phyloP scores from a whole-genome alignment of 1,140 invertebrate genomes.

The Drosophila sucinea region DNA sequence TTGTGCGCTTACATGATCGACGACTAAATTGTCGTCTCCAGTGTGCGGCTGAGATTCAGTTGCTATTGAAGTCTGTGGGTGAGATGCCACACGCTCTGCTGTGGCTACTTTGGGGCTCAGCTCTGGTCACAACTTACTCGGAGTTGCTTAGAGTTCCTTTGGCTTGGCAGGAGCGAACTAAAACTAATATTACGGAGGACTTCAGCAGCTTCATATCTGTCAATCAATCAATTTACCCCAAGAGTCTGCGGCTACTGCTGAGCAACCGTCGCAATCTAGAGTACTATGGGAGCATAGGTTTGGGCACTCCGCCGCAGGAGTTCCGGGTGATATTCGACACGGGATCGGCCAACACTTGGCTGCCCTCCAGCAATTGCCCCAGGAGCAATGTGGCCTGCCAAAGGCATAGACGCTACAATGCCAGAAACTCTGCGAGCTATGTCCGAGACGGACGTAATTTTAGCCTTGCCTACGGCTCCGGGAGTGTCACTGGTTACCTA shows the following conservation, averaged over 20 bases:
- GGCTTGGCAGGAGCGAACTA: slow-evolving; percentile 7
- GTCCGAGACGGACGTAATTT: slow-evolving; percentile 94
- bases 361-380: slow-evolving; percentile 58
- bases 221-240: background rate
- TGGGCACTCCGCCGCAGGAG: slow-evolving; percentile 95
- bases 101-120: slow-evolving; percentile 1
- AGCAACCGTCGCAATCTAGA: slow-evolving; percentile 43
- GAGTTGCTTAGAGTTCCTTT: slow-evolving; percentile 31
- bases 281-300: slow-evolving; percentile 89
- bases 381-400: slow-evolving; percentile 49
- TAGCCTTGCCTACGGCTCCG: slow-evolving; percentile 96
- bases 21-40: background rate
- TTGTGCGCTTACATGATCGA: slow-evolving; percentile 27
- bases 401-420: slow-evolving; percentile 88
- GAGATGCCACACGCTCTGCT: slow-evolving; percentile 38
- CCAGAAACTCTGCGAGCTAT: slow-evolving; percentile 92
- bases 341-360: slow-evolving; percentile 65
- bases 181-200: background rate
- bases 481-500: slow-evolving; percentile 96
- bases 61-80: background rate
- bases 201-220: slow-evolving; percentile 2
- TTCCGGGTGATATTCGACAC: slow-evolving; percentile 70
- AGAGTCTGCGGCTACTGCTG: slow-evolving; percentile 25
- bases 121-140: background rate
- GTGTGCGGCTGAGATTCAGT: background rate